Conservation (phyloP, 2,797 vertebrate species). For the Lagocephalus sceleratus region DNA sequence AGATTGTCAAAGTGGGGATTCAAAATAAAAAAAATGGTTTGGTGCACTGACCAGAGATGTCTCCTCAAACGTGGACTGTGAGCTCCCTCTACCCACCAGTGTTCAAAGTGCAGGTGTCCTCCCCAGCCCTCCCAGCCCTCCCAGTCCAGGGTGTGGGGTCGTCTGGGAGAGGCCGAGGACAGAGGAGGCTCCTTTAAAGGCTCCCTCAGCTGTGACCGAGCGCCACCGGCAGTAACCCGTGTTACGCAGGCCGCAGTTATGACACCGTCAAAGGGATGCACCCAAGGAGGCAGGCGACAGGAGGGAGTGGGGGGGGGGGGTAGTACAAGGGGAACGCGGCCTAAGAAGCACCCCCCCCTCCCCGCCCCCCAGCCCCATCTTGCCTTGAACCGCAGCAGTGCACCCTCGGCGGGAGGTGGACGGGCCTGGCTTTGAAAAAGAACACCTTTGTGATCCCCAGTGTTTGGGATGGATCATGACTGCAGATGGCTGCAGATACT, state of each 20-base stretch:
- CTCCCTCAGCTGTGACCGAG: slow-evolving; percentile 90
- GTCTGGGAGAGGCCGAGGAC: slow-evolving; percentile 66
- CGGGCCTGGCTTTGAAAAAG: slow-evolving; percentile 95
- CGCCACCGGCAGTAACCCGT: slow-evolving; percentile 92
- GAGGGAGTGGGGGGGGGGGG: slow-evolving; percentile 51
- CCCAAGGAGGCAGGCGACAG: slow-evolving; percentile 81
- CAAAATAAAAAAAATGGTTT: slow-evolving; percentile 10
- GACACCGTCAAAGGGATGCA: slow-evolving; percentile 93
- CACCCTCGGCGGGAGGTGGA: slow-evolving; percentile 90
- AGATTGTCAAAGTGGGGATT: not conserved
- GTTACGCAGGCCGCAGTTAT: slow-evolving; percentile 92
- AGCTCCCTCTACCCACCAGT: slow-evolving; percentile 86
- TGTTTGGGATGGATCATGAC: slow-evolving; percentile 90
- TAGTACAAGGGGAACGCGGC: slow-evolving; percentile 72
- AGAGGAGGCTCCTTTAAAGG: slow-evolving; percentile 85
- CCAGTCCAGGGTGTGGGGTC: slow-evolving; percentile 23
- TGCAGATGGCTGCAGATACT: slow-evolving; percentile 87
- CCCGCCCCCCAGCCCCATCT: too few relatives aligned
- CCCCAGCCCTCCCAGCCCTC: slow-evolving; percentile 22
- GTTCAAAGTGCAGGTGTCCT: slow-evolving; percentile 54
- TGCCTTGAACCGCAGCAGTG: slow-evolving; percentile 88
- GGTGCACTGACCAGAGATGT: slow-evolving; percentile 8
- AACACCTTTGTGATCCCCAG: slow-evolving; percentile 99
- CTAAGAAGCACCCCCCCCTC: slow-evolving; percentile 93
- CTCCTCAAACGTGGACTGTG: slow-evolving; percentile 75